These are phyloP conservation scores for Pentamera pediparva DNA, from an alignment of 53 echinoderm and acorn worm species.

Conservation along the genomic window DNA sequence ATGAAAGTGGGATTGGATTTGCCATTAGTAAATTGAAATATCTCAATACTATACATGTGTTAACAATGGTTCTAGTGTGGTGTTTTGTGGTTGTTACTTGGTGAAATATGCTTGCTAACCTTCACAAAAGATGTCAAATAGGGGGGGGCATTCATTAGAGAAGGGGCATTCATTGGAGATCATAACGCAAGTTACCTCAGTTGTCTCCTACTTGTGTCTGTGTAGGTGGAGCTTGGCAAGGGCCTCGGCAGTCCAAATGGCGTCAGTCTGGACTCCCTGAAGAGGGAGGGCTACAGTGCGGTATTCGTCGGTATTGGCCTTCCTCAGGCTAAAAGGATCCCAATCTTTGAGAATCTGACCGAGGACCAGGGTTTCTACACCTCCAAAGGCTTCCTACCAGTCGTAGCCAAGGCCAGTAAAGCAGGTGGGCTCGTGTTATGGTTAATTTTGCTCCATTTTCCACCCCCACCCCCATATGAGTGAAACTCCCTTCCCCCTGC, in stretches of 20 bases:
- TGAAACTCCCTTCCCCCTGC: too few relatives aligned
- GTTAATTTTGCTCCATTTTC: background rate
- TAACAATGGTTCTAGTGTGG: too few relatives aligned
- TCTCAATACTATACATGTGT: too few relatives aligned
- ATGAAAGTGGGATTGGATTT: too few relatives aligned
- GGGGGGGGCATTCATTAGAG: too few relatives aligned
- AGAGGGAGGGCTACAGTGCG: slow-evolving; percentile 55
- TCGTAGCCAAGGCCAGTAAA: slow-evolving; percentile 85
- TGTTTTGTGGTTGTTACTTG: too few relatives aligned
- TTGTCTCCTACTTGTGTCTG: background rate
- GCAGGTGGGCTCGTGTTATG: slow-evolving; percentile 49
- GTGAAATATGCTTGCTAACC: too few relatives aligned
- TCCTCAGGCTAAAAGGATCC: slow-evolving; percentile 78
- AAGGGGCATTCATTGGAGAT: too few relatives aligned
- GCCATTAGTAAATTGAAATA: too few relatives aligned
- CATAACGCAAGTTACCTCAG: too few relatives aligned
- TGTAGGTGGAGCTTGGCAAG: slow-evolving; percentile 77
- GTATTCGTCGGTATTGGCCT: slow-evolving; percentile 89
- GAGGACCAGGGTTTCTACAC: slow-evolving; percentile 86
- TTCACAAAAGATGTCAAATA: background rate
- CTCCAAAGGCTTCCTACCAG: slow-evolving; percentile 87
- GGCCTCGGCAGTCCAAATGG: slow-evolving; percentile 63
- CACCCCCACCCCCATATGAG: too few relatives aligned
- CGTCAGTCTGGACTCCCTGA: slow-evolving; percentile 61
- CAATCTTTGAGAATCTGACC: slow-evolving; percentile 75